A percentile compares a stretch with the other conserved stretches of the same genome.
Conservation (phyloP, 2,888 invertebrate species). For the Lithophane socia region DNA sequence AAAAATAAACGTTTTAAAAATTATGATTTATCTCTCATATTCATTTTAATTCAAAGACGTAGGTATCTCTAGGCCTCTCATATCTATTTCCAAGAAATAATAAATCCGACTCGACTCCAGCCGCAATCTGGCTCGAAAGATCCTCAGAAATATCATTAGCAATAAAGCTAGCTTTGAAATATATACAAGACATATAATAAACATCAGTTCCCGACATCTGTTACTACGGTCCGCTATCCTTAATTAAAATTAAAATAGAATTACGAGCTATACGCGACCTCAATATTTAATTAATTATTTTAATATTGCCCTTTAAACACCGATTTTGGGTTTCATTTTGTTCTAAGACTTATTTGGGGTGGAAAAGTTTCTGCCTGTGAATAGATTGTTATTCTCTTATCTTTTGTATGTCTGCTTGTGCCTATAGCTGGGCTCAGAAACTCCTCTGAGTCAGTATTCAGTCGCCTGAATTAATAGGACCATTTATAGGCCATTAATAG, state of each 20-base stretch:
- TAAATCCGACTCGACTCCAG: conserved; percentile 9
- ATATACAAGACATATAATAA: conserved; percentile 71
- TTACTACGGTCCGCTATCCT: conserved; percentile 75
- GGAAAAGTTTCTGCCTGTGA: conserved; percentile 41
- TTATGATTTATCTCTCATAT: not conserved
- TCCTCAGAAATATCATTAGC: conserved; percentile 61
- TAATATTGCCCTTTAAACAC: conserved; percentile 70
- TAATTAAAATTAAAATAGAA: conserved; percentile 85
- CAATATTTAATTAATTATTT: conserved; percentile 78
- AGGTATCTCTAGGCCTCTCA: not conserved
- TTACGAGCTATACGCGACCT: conserved; percentile 81
- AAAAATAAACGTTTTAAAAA: not conserved
- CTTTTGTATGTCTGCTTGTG: not conserved
- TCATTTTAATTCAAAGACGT: not conserved
- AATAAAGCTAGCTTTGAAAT: conserved; percentile 62
- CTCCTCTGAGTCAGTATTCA: not conserved
- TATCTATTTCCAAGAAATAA: conserved; percentile 27
- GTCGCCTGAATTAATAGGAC: not conserved
- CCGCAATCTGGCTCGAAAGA: conserved; percentile 55
- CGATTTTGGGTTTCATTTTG: conserved; percentile 65
- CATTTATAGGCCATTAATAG: too few relatives aligned
- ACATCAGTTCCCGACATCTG: conserved; percentile 81
- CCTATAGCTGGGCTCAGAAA: too few relatives aligned
- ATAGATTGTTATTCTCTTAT: conserved; percentile 1
- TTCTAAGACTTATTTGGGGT: conserved; percentile 55